Evolutionary conservation across 2,113 vertebrate species (phyloP).

Genomic region (Eclectus roratus): DNA sequence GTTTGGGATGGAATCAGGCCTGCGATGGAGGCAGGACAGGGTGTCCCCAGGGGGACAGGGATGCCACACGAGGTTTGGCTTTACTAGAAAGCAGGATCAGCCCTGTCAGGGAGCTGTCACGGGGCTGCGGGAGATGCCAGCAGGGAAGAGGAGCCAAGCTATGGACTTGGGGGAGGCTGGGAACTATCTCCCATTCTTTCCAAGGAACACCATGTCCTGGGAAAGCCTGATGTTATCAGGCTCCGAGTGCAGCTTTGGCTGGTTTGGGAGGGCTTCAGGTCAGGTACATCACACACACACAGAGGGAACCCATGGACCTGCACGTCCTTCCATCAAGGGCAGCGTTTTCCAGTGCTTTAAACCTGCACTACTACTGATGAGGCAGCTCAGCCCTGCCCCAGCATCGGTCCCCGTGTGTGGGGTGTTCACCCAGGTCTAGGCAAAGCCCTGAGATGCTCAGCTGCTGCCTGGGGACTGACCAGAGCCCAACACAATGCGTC

Average conservation of each 20-base stretch:
- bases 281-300: not conserved
- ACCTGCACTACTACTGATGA: not conserved
- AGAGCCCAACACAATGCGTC: accelerated
- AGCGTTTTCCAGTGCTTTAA: not conserved
- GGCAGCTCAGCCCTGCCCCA: not conserved
- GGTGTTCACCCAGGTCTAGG: not conserved
- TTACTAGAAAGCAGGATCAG: not conserved
- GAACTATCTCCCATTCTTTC: not conserved
- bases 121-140: not conserved
- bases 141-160: not conserved
- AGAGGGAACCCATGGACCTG: accelerated
- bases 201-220: not conserved
- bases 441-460: not conserved
- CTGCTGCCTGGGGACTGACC: not conserved
- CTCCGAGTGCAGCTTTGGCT: not conserved
- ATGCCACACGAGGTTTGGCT: not conserved
- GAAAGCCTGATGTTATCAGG: not conserved
- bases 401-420: no score
- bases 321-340: accelerated
- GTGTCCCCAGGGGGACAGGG: not conserved
- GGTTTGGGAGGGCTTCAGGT: not conserved
- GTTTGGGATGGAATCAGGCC: not conserved
- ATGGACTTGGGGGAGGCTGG: not conserved
- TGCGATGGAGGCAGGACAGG: not conserved
- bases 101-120: not conserved